Base-by-base conservation (phyloP, 2,113 vertebrate genomes). In the Scopus umbretta region DNA sequence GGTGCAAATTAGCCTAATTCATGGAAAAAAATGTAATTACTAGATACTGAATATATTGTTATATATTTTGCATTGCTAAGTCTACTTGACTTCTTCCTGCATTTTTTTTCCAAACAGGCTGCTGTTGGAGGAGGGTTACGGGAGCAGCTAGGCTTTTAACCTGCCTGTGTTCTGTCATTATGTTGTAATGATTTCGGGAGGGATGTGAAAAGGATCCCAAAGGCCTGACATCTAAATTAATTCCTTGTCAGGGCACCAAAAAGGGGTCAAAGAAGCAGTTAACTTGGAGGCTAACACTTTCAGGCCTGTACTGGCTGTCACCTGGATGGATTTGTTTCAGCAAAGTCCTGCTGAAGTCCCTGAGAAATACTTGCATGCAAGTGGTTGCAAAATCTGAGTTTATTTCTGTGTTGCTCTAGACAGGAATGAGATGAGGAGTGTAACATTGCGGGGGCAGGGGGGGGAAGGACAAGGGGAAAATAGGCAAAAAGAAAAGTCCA, bases 131-230 rank as follows among this genome's bases (percentile, higher is more conserved):
- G 15, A 58, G n/a, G 71, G 43, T 73, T 93, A 65, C 27, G 49
- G 67, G 75, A 97, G 67, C 90, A 88, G 61, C 45, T 26, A 76
- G 82, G 47, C 67, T 94, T 94, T 86, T 93, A 78, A 70, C 68
- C 62, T 81, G 72, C 45, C 68, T 80, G 47, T 88, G n/a, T 91
- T 91, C 72, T 81, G 72, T 86, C 76, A 71, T 92, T 50, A 89
- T 30, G 26, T 40, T 96, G 73, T 84, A 92, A 89, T 91, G 89
- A 88, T 84, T 95, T 89, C 94, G 84, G 70, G 68, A 88, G 80
- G 65, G 84, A 71, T 49, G 84, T 63, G 76, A 52, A 58, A 89
- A 92, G 75, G 80, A 89, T 92, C 80, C 68, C 80, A 49, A 26
- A 92, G 84, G 43, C 56, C 66, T 91, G 91, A 79, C 70, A 85